These are phyloP conservation scores for Austrolebias charrua DNA, from an alignment of 2,797 vertebrate genomes.

Conservation along the genomic window DNA sequence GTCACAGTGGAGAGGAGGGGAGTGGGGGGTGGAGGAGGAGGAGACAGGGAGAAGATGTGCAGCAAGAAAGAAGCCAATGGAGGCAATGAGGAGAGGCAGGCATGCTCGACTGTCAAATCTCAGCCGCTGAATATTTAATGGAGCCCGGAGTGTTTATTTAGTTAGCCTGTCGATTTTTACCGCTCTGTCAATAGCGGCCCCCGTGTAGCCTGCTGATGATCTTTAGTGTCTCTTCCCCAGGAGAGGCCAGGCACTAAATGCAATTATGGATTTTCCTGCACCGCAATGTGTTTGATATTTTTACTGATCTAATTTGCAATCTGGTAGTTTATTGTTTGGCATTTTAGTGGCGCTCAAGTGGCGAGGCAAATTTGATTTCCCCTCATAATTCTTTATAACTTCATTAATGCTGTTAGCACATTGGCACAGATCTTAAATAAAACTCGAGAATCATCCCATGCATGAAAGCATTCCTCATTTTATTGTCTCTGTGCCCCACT, in stretches of 20 bases:
- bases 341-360: constrained; percentile 99
- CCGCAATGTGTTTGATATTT: constrained; percentile 99
- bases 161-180: constrained; percentile 99
- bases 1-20: constrained; percentile 56
- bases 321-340: constrained; percentile 99
- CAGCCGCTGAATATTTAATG: constrained; percentile 99
- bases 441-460: constrained; percentile 75
- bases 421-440: constrained; percentile 87
- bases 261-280: constrained; percentile 99
- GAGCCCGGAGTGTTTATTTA: constrained; percentile 96
- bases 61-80: constrained; percentile 70
- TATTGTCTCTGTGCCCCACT: constrained; percentile 77
- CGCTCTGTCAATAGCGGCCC: constrained; percentile 99
- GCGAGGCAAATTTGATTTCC: constrained; percentile 99
- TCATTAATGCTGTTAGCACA: constrained; percentile 97
- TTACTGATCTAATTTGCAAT: constrained; percentile 99
- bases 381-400: constrained; percentile 99
- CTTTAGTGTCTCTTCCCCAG: constrained; percentile 94
- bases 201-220: constrained; percentile 93
- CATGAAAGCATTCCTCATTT: constrained; percentile 79
- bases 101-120: constrained; percentile 91
- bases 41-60: constrained; percentile 65
- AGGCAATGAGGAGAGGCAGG: constrained; percentile 73
- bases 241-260: constrained; percentile 94
- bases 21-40: constrained; percentile 18